Evolutionary conservation across 1,140 invertebrate genomes (phyloP).

Genomic region (Sinonovacula constricta): DNA sequence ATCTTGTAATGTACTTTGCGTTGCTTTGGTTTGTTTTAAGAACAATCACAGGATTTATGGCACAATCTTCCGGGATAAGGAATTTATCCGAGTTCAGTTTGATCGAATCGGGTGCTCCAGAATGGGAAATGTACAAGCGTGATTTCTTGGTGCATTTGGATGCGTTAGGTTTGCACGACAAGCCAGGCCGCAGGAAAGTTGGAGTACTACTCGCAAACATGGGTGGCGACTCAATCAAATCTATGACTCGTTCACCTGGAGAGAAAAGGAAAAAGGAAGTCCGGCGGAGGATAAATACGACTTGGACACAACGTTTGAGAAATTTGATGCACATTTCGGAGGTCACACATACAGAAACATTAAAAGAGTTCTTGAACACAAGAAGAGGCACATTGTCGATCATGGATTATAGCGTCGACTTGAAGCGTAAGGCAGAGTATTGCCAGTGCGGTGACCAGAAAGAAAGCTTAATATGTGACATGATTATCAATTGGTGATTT

Average conservation of each 20-base stretch:
- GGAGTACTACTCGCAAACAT: slow-evolving; percentile 9
- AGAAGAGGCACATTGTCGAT: slow-evolving; percentile 41
- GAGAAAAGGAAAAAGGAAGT: background rate
- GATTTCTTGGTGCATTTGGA: background rate
- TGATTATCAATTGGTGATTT: slow-evolving; percentile 53
- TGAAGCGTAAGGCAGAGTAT: slow-evolving; percentile 49
- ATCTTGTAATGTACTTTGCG: too few relatives aligned
- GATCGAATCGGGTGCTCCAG: too few relatives aligned
- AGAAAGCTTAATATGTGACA: slow-evolving; percentile 53
- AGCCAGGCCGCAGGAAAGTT: slow-evolving; percentile 6
- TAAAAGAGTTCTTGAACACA: slow-evolving; percentile 39
- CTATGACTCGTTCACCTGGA: slow-evolving; percentile 2
- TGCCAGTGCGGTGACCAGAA: too few relatives aligned
- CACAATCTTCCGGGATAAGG: too few relatives aligned
- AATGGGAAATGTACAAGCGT: too few relatives aligned
- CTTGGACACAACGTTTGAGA: too few relatives aligned
- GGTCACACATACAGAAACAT: slow-evolving; percentile 53
- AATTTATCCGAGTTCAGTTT: too few relatives aligned
- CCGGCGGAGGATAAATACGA: slow-evolving; percentile 7
- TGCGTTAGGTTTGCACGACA: slow-evolving; percentile 9
- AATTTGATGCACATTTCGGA: too few relatives aligned
- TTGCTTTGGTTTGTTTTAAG: too few relatives aligned
- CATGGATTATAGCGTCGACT: slow-evolving; percentile 47
- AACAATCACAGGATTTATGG: too few relatives aligned
- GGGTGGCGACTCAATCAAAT: slow-evolving; percentile 3